phyloP scores from a whole-genome alignment of 2,888 invertebrate genomes.

The Plutella xylostella region DNA sequence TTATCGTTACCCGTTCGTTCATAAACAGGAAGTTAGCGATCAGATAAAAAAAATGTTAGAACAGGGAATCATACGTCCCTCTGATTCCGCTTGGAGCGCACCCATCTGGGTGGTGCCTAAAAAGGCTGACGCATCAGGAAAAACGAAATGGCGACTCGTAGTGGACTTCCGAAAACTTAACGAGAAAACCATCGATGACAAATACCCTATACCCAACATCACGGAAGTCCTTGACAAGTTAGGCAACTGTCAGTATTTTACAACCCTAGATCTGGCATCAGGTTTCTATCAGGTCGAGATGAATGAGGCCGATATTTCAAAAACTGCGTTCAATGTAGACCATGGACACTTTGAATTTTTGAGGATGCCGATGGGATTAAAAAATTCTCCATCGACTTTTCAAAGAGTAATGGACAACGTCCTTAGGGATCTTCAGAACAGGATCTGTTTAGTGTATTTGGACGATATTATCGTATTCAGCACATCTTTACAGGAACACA shows the following conservation, averaged over 20 bases:
- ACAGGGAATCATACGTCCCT: constrained; percentile 19
- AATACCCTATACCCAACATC: constrained; percentile 23
- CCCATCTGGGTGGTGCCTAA: constrained; percentile 20
- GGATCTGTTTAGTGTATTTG: constrained; percentile 22
- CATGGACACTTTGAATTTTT: neutral
- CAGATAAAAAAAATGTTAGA: constrained; percentile 1
- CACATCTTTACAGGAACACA: constrained; percentile 22
- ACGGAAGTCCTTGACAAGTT: constrained; percentile 20
- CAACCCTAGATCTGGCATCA: constrained; percentile 8
- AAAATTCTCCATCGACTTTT: constrained; percentile 24
- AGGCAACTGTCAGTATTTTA: neutral
- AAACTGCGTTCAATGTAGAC: neutral
- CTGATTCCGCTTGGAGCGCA: constrained; percentile 19
- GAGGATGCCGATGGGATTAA: constrained; percentile 16
- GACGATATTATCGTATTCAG: constrained; percentile 28
- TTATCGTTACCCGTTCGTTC: neutral
- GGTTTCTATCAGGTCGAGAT: constrained; percentile 10
- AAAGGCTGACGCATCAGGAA: constrained; percentile 19
- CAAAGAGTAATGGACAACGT: constrained; percentile 26
- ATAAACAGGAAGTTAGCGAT: neutral
- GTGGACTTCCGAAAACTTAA: constrained; percentile 21
- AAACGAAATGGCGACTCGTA: constrained; percentile 19
- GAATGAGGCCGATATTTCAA: constrained; percentile 6
- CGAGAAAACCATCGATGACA: constrained; percentile 22
- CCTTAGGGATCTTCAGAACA: constrained; percentile 20